Conservation (phyloP, 2,113 vertebrate species). For the Athene noctua region DNA sequence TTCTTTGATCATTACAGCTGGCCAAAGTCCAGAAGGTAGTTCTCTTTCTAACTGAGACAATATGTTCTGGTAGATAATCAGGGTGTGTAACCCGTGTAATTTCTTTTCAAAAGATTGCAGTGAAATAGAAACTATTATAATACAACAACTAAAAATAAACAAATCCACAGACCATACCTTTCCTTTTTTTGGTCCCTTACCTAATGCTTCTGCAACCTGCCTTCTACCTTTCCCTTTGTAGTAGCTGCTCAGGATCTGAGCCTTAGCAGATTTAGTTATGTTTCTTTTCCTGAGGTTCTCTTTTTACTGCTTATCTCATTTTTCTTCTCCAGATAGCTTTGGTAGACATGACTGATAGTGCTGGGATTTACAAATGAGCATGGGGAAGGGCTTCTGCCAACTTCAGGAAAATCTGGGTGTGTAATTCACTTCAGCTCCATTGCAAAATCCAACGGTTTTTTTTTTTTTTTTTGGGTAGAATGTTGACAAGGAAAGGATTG, state of each 20-base stretch:
- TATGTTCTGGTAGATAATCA: neutral
- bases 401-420: neutral
- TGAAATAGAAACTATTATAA: neutral
- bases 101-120: neutral
- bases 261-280: neutral
- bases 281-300: neutral
- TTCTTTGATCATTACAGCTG: neutral
- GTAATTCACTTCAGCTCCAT: neutral
- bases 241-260: neutral
- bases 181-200: neutral
- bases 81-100: neutral
- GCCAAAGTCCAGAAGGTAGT: neutral
- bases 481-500: neutral
- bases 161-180: neutral
- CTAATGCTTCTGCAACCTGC: neutral
- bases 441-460: neutral
- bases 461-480: neutral
- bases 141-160: neutral
- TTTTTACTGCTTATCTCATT: neutral
- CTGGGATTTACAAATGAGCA: neutral
- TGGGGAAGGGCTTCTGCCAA: neutral
- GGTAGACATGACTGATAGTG: neutral
- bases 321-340: neutral
- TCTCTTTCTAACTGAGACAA: neutral
- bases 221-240: neutral